Evolutionary conservation across 2,888 invertebrate genomes (phyloP).

Genomic region (Latrodectus elegans): DNA sequence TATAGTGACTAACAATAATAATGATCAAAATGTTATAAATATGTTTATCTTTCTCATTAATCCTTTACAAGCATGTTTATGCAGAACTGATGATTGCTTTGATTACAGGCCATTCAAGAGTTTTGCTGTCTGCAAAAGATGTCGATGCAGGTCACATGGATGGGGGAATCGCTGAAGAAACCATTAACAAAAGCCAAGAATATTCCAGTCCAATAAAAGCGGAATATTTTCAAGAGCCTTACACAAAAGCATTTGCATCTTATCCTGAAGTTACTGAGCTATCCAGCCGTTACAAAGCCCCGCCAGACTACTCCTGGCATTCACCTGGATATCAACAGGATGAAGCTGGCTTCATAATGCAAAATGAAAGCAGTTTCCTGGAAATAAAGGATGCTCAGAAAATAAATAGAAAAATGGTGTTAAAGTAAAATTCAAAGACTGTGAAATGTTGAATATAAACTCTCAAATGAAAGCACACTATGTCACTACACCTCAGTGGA

Average conservation of each 20-base stretch:
- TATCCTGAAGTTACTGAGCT: not conserved
- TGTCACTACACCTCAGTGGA: too few relatives aligned
- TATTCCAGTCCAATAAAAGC: constrained; percentile 7
- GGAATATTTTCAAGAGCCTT: constrained; percentile 13
- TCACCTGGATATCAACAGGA: constrained; percentile 11
- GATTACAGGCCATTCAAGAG: constrained; percentile 32
- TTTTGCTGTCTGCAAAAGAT: constrained; percentile 36
- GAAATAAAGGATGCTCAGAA: not conserved
- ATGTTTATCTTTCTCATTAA: too few relatives aligned
- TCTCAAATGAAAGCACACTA: too few relatives aligned
- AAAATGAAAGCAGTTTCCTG: constrained; percentile 35
- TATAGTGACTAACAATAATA: too few relatives aligned
- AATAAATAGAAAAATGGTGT: not conserved
- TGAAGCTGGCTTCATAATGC: constrained; percentile 7
- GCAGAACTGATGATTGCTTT: not conserved
- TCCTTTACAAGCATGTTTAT: not conserved
- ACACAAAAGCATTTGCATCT: not conserved
- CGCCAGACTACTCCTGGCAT: constrained; percentile 15
- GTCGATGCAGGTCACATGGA: constrained; percentile 8
- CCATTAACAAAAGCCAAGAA: constrained; percentile 32
- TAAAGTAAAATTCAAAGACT: too few relatives aligned
- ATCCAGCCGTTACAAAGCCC: not conserved
- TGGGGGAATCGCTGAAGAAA: constrained; percentile 12
- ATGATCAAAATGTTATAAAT: too few relatives aligned
- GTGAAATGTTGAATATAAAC: too few relatives aligned